Evolutionary conservation across 2,888 invertebrate genomes (phyloP).

Genomic region (Eupithecia exiguata): DNA sequence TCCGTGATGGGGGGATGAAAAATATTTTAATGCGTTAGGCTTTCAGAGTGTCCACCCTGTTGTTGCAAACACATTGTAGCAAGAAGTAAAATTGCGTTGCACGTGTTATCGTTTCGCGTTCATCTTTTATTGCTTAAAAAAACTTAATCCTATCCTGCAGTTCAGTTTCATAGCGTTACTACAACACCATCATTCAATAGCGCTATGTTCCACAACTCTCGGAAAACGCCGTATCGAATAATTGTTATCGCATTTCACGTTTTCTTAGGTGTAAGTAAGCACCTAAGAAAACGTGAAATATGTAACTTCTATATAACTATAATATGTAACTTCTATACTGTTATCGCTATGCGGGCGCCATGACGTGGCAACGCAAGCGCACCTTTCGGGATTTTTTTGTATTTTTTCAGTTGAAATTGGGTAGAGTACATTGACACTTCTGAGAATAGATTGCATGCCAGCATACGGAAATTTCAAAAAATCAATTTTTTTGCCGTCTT

Average conservation of each 20-base stretch:
- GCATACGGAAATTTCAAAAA: neutral
- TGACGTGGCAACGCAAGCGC: slow-evolving; percentile 34
- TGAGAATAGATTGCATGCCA: neutral
- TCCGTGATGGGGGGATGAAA: no score
- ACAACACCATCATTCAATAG: neutral
- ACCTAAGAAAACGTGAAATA: slow-evolving; percentile 22
- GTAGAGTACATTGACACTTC: neutral
- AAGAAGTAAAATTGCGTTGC: no score
- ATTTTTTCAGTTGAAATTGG: neutral
- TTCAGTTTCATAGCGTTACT: no score
- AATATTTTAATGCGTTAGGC: no score
- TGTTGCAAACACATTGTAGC: no score
- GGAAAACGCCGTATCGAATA: slow-evolving; percentile 15
- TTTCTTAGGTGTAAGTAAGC: neutral
- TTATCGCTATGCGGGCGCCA: slow-evolving; percentile 29
- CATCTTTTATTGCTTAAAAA: no score
- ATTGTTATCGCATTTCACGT: slow-evolving; percentile 23
- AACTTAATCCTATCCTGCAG: no score
- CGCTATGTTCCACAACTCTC: slow-evolving; percentile 6
- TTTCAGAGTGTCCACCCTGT: no score
- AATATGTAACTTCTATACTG: no score
- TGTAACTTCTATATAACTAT: neutral
- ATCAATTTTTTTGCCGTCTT: neutral
- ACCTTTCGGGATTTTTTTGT: slow-evolving; percentile 4
- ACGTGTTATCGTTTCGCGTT: no score